Percentiles rank a stretch among this genome's conserved stretches.
Conservation (phyloP, 2,797 vertebrate genomes). For the Eupleurogrammus muticus region DNA sequence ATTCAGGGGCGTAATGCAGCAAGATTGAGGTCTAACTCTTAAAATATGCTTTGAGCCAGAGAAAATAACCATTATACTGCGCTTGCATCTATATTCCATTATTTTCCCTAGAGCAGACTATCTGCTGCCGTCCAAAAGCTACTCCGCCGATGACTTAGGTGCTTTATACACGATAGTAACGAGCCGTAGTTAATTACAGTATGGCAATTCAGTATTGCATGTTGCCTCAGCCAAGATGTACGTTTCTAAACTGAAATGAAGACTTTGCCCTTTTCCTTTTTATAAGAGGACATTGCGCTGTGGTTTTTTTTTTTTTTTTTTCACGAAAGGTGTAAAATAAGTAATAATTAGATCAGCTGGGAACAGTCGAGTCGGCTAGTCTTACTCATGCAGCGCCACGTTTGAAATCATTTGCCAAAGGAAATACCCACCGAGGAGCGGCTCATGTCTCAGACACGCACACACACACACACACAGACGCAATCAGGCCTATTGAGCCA, state of each 20-base stretch:
- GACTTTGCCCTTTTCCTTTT: constrained; percentile 49
- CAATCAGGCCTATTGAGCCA: constrained; percentile 46
- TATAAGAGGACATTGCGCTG: constrained; percentile 63
- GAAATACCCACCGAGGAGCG: constrained; percentile 67
- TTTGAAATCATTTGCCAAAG: constrained; percentile 71
- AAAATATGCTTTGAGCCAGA: constrained; percentile 31
- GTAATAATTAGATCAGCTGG: constrained; percentile 80
- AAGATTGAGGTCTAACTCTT: constrained; percentile 23
- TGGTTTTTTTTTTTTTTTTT: constrained; percentile 60
- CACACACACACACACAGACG: constrained; percentile 40
- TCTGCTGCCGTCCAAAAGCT: constrained; percentile 43
- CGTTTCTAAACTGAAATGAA: constrained; percentile 44
- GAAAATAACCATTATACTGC: constrained; percentile 38
- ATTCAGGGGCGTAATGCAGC: constrained; percentile 21
- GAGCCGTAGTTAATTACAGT: constrained; percentile 52
- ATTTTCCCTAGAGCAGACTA: constrained; percentile 14
- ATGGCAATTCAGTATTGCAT: constrained; percentile 41
- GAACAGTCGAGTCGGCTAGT: constrained; percentile 63
- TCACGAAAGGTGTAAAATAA: constrained; percentile 68
- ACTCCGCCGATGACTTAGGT: constrained; percentile 54
- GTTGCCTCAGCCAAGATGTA: constrained; percentile 43
- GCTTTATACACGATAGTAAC: constrained; percentile 56
- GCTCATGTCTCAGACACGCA: constrained; percentile 51
- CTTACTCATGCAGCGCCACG: constrained; percentile 71
- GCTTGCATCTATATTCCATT: constrained; percentile 15